phyloP scores from a whole-genome alignment of 1,140 invertebrate genomes.

The Listronotus bonariensis region DNA sequence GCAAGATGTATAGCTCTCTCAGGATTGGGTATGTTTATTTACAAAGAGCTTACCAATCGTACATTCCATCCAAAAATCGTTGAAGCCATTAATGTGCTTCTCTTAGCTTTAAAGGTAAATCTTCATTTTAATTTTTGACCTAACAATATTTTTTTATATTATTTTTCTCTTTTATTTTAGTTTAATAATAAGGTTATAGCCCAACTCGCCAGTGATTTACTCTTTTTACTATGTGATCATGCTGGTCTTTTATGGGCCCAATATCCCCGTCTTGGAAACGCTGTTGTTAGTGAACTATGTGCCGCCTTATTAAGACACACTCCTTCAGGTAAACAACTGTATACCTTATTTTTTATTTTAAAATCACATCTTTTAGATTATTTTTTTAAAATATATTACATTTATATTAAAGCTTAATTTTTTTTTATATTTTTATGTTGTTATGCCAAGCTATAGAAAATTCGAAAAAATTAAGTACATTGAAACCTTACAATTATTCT shows the following conservation, averaged over 20 bases:
- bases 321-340: conserved; percentile 33
- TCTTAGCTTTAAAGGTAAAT: conserved; percentile 81
- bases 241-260: conserved; percentile 71
- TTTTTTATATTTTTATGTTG: too few species aligned
- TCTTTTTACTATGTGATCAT: conserved; percentile 82
- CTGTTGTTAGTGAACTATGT: conserved; percentile 66
- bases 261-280: conserved; percentile 78
- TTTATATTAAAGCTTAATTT: too few species aligned
- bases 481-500: too few species aligned
- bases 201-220: conserved; percentile 85
- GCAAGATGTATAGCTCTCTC: conserved; percentile 90
- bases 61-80: conserved; percentile 72
- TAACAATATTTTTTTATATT: too few species aligned
- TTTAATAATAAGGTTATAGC: conserved; percentile 83
- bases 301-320: conserved; percentile 57
- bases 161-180: conserved; percentile 59
- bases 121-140: too few species aligned
- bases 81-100: conserved; percentile 83
- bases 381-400: too few species aligned
- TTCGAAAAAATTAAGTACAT: too few species aligned
- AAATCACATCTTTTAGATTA: too few species aligned
- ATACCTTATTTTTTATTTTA: too few species aligned
- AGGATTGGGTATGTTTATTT: conserved; percentile 83
- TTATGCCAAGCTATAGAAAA: too few species aligned
- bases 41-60: conserved; percentile 73